Base-by-base conservation (phyloP, 1,140 invertebrate species). In the Forficula auricularia region DNA sequence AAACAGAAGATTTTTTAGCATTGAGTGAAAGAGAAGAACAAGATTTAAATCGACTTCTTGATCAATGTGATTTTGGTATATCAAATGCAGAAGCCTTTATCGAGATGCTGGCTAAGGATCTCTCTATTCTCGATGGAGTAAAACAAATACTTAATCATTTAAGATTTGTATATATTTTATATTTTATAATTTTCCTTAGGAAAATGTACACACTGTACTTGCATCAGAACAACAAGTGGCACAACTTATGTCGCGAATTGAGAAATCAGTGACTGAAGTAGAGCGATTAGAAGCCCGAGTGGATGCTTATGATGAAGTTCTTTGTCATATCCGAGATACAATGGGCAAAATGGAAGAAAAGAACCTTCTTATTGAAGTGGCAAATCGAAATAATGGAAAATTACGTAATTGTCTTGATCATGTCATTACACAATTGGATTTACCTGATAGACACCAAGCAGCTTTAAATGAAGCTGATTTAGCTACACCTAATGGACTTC, bases 321-420 rank as follows among this genome's bases (percentile, higher is more conserved):
- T 88, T 14, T 73, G 77, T 45, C 77, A 83, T 58, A 81, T 88
- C 3, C 69, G 80, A 49, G 81, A 85, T 58, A 82, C 79, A 10
- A 85, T 89, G 69, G 76, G 82, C 48, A 81, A 86, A 53, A 89
- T 94, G 65, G 87, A 87, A 49, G 82, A 90, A 52, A 92, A 92
- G 58, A 92, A 91, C 69, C 73, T 77, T 3, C 73, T 84, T 50
- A 85, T 91, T 54, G 79, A 87, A 58, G 77, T 83, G 3, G 79
- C 81, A 9, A 87, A 89, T 60, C 72, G 69, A 45, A 94, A 95
- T 58, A 82, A 87, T 52, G 72, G 77, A 47, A 71, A 77, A 51
- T 63, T 94, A 20, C 61, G 88, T 43, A 70, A 73, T 31, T 79
- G 88, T 57, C 64, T 94, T 1, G 78, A 86, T 54, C 75, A 72